Percentiles rank a stretch among this genome's conserved stretches.
Evolutionary conservation across 2,113 vertebrate genomes (phyloP).

Genomic region (Danio rerio): DNA sequence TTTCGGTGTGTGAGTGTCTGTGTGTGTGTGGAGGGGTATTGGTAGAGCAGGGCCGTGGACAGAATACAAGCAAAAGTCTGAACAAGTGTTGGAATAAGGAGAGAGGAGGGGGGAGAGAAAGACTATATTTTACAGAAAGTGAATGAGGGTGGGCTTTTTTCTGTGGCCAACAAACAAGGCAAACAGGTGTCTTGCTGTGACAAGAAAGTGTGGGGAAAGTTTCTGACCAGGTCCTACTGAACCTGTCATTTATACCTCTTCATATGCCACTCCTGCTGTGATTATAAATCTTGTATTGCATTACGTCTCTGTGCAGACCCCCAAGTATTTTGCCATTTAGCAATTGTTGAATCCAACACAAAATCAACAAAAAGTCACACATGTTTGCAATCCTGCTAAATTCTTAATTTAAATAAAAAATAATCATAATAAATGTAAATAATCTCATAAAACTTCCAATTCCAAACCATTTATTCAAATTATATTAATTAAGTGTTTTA

Average conservation of each 20-base stretch:
- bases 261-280: not conserved
- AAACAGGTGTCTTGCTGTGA: conserved; percentile 49
- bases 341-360: not conserved
- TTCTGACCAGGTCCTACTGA: not conserved
- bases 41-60: conserved; percentile 23
- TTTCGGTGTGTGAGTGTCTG: conserved; percentile 49
- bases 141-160: conserved; percentile 38
- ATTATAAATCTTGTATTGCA: not conserved
- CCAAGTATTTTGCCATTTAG: too few relatives aligned
- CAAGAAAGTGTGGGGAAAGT: conserved; percentile 38
- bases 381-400: too few relatives aligned
- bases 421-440: too few relatives aligned
- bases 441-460: too few relatives aligned
- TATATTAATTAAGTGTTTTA: too few relatives aligned
- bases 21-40: not conserved
- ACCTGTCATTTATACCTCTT: not conserved
- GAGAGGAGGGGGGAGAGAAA: not conserved
- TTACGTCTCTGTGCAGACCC: not conserved
- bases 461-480: too few relatives aligned
- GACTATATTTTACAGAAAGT: conserved; percentile 53
- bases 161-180: conserved; percentile 49
- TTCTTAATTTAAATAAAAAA: too few relatives aligned
- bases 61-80: conserved; percentile 49
- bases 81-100: conserved; percentile 45
- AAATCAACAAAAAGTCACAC: not conserved